Evolutionary conservation across 2,888 invertebrate species (phyloP).

Genomic region (Drosophila macrospina): DNA sequence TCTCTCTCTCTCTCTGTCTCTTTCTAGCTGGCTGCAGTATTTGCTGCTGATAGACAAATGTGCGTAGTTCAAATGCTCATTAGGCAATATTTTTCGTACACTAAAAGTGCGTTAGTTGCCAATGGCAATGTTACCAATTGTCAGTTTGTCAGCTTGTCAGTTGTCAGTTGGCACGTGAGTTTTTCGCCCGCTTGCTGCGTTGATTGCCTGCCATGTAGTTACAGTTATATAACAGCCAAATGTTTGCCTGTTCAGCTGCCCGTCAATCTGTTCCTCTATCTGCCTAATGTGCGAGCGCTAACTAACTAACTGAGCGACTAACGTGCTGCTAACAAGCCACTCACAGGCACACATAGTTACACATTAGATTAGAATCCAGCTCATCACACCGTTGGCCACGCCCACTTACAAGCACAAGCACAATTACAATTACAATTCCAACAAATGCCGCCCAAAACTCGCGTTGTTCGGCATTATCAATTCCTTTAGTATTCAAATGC

Average conservation of each 20-base stretch:
- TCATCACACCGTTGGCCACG: conserved; percentile 50
- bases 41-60: conserved; percentile 66
- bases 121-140: conserved; percentile 67
- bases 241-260: conserved; percentile 7
- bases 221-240: conserved; percentile 31
- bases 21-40: background rate
- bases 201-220: conserved; percentile 48
- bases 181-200: conserved; percentile 38
- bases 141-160: conserved; percentile 48
- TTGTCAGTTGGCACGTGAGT: conserved; percentile 48
- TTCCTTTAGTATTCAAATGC: conserved; percentile 73
- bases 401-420: conserved; percentile 61
- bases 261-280: conserved; percentile 23
- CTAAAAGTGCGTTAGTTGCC: conserved; percentile 68
- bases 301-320: conserved; percentile 68
- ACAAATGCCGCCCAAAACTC: conserved; percentile 54
- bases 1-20: background rate
- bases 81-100: conserved; percentile 72
- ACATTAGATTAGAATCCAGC: conserved; percentile 38
- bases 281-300: conserved; percentile 58
- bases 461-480: conserved; percentile 65
- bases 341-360: conserved; percentile 18
- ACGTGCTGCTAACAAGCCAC: conserved; percentile 62
- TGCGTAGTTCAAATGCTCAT: conserved; percentile 78
- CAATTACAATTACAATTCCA: conserved; percentile 64